Evolutionary conservation across 2,113 vertebrate genomes (phyloP).

Genomic region (Illadopsis cleaveri): DNA sequence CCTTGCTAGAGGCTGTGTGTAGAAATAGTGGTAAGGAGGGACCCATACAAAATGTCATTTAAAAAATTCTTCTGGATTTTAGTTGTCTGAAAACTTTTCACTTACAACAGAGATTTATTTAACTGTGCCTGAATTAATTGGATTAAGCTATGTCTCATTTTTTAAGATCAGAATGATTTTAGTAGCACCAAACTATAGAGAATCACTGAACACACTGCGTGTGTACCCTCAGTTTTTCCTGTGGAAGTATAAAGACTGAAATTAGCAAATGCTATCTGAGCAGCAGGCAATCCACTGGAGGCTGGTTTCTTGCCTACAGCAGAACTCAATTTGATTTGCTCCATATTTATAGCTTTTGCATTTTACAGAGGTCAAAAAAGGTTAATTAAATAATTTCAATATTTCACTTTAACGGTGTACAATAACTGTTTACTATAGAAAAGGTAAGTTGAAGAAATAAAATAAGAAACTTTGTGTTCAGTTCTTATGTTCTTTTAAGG

Average conservation of each 20-base stretch:
- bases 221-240: background rate
- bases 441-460: background rate
- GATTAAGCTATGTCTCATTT: background rate
- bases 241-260: background rate
- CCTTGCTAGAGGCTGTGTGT: background rate
- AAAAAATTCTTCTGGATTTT: background rate
- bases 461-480: background rate
- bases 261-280: slow-evolving; percentile 15
- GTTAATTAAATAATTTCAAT: slow-evolving; percentile 61
- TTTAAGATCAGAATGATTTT: background rate
- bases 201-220: accelerated
- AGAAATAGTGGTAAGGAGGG: background rate
- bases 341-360: slow-evolving; percentile 42
- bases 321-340: slow-evolving; percentile 36
- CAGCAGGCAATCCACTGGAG: slow-evolving; percentile 27
- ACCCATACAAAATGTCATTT: background rate
- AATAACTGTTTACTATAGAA: slow-evolving; percentile 17
- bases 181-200: background rate
- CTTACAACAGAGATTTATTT: background rate
- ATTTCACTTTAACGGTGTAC: slow-evolving; percentile 25
- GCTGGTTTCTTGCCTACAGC: slow-evolving; percentile 26
- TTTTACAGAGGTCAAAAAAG: slow-evolving; percentile 35
- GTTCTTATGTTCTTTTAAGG: background rate
- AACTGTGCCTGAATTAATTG: background rate
- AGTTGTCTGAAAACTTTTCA: background rate